phyloP scores from a whole-genome alignment of 2,888 invertebrate genomes.

The Epinotia ramella region DNA sequence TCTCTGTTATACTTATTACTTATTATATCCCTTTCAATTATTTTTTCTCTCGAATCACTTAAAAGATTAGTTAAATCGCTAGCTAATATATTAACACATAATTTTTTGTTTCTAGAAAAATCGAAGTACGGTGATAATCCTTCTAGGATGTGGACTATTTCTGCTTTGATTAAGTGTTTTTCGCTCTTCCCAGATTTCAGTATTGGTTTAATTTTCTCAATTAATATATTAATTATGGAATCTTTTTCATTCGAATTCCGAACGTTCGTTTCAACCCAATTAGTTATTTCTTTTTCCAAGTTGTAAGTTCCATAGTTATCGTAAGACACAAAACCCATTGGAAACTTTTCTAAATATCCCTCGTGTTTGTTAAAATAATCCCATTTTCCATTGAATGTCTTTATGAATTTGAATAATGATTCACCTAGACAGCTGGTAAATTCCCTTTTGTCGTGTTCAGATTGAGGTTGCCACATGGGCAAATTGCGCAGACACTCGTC shows the following conservation, averaged over 20 bases:
- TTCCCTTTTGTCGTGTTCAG: slow-evolving; percentile 49
- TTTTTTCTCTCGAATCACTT: slow-evolving; percentile 28
- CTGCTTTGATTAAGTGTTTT: slow-evolving; percentile 54
- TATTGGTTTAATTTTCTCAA: slow-evolving; percentile 47
- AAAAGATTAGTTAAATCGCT: slow-evolving; percentile 55
- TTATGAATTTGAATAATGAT: slow-evolving; percentile 56
- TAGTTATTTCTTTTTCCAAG: slow-evolving; percentile 44
- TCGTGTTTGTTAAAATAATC: background rate
- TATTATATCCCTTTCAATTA: background rate
- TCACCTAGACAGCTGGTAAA: slow-evolving; percentile 54
- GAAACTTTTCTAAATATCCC: background rate
- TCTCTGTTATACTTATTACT: background rate
- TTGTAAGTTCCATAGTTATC: background rate
- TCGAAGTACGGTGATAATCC: slow-evolving; percentile 38
- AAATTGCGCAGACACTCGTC: slow-evolving; percentile 57
- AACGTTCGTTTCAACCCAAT: slow-evolving; percentile 51
- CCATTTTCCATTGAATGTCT: slow-evolving; percentile 51
- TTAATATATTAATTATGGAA: slow-evolving; percentile 45
- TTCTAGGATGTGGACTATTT: slow-evolving; percentile 56
- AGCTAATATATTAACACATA: slow-evolving; percentile 52
- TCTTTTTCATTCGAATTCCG: slow-evolving; percentile 44
- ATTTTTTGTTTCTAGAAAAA: slow-evolving; percentile 41
- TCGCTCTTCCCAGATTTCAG: slow-evolving; percentile 47
- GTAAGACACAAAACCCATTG: background rate
- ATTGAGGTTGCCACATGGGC: slow-evolving; percentile 58